phyloP scores from a whole-genome alignment of 2,113 vertebrate species.

The Cinclus cinclus region DNA sequence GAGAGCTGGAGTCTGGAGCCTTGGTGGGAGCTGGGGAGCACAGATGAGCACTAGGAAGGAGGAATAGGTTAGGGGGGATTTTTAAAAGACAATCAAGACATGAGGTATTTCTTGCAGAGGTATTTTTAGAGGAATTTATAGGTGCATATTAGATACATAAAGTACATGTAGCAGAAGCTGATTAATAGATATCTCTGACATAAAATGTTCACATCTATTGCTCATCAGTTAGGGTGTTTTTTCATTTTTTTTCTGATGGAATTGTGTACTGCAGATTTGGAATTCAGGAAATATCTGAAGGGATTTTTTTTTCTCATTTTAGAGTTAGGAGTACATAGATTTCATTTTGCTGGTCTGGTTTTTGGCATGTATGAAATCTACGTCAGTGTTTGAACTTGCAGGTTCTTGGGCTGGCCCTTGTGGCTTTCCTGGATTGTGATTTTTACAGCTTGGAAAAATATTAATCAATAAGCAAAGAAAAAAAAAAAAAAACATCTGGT shows the following conservation, averaged over 20 bases:
- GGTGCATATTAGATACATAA: not conserved
- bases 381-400: not conserved
- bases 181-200: not conserved
- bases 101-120: not conserved
- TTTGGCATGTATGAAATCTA: not conserved
- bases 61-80: not conserved
- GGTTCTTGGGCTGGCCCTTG: not conserved
- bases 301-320: not conserved
- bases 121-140: not conserved
- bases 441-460: not conserved
- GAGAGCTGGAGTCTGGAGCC: accelerated
- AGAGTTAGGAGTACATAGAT: not conserved
- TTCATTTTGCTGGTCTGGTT: not conserved
- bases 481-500: not conserved
- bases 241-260: not conserved
- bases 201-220: not conserved
- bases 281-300: not conserved
- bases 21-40: not conserved
- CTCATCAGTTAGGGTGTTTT: not conserved
- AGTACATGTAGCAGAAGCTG: not conserved
- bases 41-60: not conserved
- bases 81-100: not conserved
- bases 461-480: not conserved
- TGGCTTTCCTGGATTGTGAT: not conserved
- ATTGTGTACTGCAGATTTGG: not conserved